Evolutionary conservation across 2,797 vertebrate genomes (phyloP), one percentile per base, ranked within the genome.

Genomic region (Tenualosa thibaudeaui): DNA sequence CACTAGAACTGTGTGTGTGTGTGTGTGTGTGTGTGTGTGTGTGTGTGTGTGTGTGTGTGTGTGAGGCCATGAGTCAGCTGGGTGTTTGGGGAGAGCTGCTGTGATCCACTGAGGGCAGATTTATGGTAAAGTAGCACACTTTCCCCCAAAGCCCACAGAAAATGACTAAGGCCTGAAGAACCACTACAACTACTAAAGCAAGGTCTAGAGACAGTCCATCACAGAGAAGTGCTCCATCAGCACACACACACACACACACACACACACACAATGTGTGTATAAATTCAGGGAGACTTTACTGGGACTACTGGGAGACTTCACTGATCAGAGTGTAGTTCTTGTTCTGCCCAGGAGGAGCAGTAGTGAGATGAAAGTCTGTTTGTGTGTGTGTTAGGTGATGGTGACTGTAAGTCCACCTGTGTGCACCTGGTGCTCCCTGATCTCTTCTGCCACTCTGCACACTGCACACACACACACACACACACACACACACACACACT

Each of bases 201-300:
- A 58, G 19, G 4, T 31, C 10, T 71, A 71, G 26, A 71, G 65
- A 71, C 65, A 2, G 13, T 71, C 65, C 65, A 71, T 71, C 65
- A 71, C 65, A 15, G 26, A 31, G 65, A 71, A 87, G 89, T 85
- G 85, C 19, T 51, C 85, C 85, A 87, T 22, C 43, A 68, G 56
- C 87, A 87, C 71, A 71, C 65, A 71, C 65, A 71, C 65, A 71
- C 65, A 40, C 51, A 12, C 51, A 54, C 51, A 54, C 51, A 54
- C 12, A 54, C 51, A 54, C 51, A 54, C 51, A 54, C 51, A 54
- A 54, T 54, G 51, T 54, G 51, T 54, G 51, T 54, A 15, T 54
- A 15, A 13, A 54, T 54, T 54, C 51, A 13, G 15, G 51, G n/a
- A n/a, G n/a, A n/a, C n/a, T n/a, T n/a, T n/a, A n/a, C n/a, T n/a